Base-by-base conservation (phyloP, 2,113 vertebrate species). In the Colaptes auratus region DNA sequence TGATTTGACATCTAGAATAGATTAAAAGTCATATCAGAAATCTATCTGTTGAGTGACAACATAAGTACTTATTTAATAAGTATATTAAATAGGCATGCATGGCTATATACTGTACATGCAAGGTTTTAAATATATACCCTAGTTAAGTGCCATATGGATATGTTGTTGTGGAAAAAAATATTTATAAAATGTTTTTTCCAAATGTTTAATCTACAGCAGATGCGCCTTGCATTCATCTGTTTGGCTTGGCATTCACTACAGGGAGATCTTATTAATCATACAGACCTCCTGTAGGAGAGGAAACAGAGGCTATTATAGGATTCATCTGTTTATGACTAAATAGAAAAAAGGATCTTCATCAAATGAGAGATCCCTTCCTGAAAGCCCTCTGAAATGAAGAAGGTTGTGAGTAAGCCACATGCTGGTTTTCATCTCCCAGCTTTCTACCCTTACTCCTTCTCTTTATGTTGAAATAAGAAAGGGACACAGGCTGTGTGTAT, bases 131-230 rank as follows among this genome's bases (percentile, higher is more conserved):
- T 76, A 92, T 96, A 96, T 97, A 95, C 96, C 92, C 81, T 93
- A 96, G 97, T 95, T 93, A 96, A 87, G 83, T 92, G 96, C 98
- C 98, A 98, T 98, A 98, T 98, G 98, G 97, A 97, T 97, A 97
- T 97, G 96, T 92, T 97, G 97, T 92, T 98, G 97, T 96, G 93
- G 97, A 89, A 97, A 96, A 97, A 97, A 98, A 98, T 98, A 98
- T 98, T 98, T 98, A 98, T 97, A 95, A 98, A 97, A 98, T 98
- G 97, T 96, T 97, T 98, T 98, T 98, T 98, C 96, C 97, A 97
- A 98, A 97, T 98, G 98, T 98, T 98, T 98, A 97, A 98, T 97
- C 98, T 97, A 98, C 97, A 98, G 97, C 98, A 98, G 98, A 98
- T 97, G 97, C 95, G 91, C 95, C 97, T 96, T 96, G 96, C 95